These are phyloP conservation scores for Numenius arquata DNA, from an alignment of 2,113 vertebrate genomes.

Conservation along the genomic window DNA sequence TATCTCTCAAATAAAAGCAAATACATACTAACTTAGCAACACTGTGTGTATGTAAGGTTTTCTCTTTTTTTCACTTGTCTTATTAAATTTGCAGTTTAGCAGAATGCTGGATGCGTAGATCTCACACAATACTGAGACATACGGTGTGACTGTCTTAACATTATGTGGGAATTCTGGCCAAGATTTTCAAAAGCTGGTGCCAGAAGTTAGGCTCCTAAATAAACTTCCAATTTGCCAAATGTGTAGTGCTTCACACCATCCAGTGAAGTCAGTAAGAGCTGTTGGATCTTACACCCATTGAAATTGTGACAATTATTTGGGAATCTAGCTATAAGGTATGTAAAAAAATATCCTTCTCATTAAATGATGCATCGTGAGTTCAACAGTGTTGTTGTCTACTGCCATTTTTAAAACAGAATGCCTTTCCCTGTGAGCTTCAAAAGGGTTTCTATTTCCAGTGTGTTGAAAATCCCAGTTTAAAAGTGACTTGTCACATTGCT, in stretches of 20 bases:
- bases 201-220: conserved; percentile 16
- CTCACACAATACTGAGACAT: conserved; percentile 6
- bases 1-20: conserved; percentile 11
- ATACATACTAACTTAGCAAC: neutral
- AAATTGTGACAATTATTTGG: neutral
- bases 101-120: neutral
- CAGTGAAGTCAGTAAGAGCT: neutral
- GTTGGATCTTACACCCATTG: conserved; percentile 2
- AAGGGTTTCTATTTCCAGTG: neutral
- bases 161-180: neutral
- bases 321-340: neutral
- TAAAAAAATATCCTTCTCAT: neutral
- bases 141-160: conserved; percentile 9
- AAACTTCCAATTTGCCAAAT: conserved; percentile 6
- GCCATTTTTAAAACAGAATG: neutral
- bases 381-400: neutral
- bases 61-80: neutral
- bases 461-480: neutral
- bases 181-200: conserved; percentile 26
- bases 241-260: neutral
- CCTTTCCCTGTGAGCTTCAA: neutral
- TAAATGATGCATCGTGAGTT: neutral
- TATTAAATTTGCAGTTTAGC: conserved; percentile 49
- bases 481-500: neutral
- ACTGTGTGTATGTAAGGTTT: neutral